Conservation (phyloP, 1,140 invertebrate species). For the Drosophila setifemur region DNA sequence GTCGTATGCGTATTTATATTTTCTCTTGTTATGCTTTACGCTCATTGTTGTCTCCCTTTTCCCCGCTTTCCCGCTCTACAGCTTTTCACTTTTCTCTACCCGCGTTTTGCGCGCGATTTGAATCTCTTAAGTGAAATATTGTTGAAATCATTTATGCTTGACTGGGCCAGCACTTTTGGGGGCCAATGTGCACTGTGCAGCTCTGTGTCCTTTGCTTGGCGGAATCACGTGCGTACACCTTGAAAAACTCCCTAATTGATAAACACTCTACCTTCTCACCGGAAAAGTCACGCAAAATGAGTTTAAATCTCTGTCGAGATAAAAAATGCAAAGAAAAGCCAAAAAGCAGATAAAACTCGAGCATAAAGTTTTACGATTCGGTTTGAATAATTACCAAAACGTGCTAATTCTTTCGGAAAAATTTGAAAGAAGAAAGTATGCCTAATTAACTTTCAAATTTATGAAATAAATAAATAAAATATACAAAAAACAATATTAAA, state of each 20-base stretch:
- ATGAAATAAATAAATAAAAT: neutral
- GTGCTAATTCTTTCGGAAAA: conserved; percentile 20
- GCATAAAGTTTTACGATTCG: conserved; percentile 69
- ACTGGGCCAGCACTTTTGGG: conserved; percentile 41
- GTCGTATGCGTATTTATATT: conserved; percentile 79
- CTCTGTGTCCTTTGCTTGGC: neutral
- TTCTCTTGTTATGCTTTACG: conserved; percentile 57
- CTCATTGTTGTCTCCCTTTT: conserved; percentile 46
- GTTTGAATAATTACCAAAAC: conserved; percentile 74
- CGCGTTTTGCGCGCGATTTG: conserved; percentile 69
- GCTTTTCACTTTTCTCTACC: no score
- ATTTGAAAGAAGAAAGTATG: neutral
- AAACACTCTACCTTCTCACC: conserved; percentile 24
- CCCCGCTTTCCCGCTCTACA: neutral
- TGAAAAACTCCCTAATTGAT: conserved; percentile 62
- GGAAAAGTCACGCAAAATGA: conserved; percentile 55
- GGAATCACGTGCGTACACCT: conserved; percentile 42
- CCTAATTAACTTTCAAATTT: neutral
- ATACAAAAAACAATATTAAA: neutral
- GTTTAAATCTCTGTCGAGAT: conserved; percentile 61
- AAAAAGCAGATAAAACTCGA: conserved; percentile 61
- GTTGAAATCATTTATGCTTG: conserved; percentile 77
- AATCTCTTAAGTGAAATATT: conserved; percentile 82
- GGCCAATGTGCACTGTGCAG: neutral
- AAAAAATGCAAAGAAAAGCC: conserved; percentile 45